Evolutionary conservation across 2,113 vertebrate genomes (phyloP), one percentile per base, ranked within the genome.

Genomic region (Heliornis fulica): DNA sequence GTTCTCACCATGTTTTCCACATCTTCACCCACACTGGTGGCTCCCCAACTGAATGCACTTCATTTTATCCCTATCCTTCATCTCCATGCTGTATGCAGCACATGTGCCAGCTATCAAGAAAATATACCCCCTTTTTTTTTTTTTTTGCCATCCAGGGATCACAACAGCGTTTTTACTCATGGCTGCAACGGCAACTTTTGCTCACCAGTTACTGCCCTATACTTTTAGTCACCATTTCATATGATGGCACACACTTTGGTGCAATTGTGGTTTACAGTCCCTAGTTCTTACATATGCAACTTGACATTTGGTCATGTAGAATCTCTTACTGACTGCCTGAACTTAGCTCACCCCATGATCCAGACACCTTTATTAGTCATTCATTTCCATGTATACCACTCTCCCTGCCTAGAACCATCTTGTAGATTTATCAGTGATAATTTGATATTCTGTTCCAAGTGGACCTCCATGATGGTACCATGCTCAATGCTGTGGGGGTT

Each of bases 401-500:
- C 29, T 72, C 45, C 12, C 48, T 83, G 51, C 4, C 32, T 72
- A 45, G 19, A 81, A 86, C 2, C 11, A 40, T 17, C 32, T 29
- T 23, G 56, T 21, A 92, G 59, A 63, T 50, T 14, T 28, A 50
- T 29, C 11, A 38, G 45, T 23, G 57, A 66, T 45, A 45, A 91
- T 41, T 45, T 38, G 5, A 74, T 66, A 46, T 12, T 54, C 17
- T 69, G 14, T 65, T 83, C 28, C 28, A 79, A 80, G 19, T 34
- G 13, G 54, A 95, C n/a, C 13, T 83, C 18, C 25, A 65, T 20
- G 22, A 69, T 1, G 14, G 26, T 46, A 68, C 32, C n/a, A n/a
- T 2, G 12, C 15, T 79, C 63, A 64, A 9, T 13, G 54, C 11
- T 8, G 13, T 21, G 11, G 25, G 8, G 0, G 0, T 46, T 71